Conservation (phyloP, 2,797 vertebrate species). For the Galago senegalensis region DNA sequence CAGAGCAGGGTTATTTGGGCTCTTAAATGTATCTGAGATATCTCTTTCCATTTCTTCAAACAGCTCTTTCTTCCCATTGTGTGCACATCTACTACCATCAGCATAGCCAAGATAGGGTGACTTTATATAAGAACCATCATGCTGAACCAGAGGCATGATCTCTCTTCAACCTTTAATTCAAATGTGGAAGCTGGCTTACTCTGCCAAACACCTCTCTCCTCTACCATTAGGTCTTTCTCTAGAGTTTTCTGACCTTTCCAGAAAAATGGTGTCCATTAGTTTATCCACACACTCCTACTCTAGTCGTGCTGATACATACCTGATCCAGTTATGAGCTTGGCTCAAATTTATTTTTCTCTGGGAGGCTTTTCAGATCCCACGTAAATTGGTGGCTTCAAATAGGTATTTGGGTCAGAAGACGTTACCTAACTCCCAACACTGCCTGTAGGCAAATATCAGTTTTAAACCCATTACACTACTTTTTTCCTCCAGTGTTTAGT, state of each 20-base stretch:
- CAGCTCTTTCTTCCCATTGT: neutral
- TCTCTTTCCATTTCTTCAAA: slow-evolving; percentile 27
- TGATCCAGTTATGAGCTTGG: neutral
- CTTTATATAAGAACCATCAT: neutral
- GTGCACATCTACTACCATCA: neutral
- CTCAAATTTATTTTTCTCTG: slow-evolving; percentile 1
- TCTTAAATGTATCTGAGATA: slow-evolving; percentile 2
- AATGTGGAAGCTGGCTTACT: neutral
- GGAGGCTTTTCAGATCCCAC: neutral
- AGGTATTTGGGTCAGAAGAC: neutral
- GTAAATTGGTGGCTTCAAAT: slow-evolving; percentile 58
- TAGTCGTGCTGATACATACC: neutral
- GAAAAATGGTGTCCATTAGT: neutral
- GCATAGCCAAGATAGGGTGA: neutral
- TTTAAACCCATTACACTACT: neutral
- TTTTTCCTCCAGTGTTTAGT: neutral
- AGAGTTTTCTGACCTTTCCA: neutral
- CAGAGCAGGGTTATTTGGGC: neutral
- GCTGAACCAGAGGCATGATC: neutral
- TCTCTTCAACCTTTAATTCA: neutral
- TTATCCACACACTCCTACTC: neutral
- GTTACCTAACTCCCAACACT: neutral
- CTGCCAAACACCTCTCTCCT: neutral
- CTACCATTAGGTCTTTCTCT: neutral
- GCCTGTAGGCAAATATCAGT: neutral